Evolutionary conservation across 2,888 invertebrate species (phyloP).

Genomic region (Galeruca laticollis): DNA sequence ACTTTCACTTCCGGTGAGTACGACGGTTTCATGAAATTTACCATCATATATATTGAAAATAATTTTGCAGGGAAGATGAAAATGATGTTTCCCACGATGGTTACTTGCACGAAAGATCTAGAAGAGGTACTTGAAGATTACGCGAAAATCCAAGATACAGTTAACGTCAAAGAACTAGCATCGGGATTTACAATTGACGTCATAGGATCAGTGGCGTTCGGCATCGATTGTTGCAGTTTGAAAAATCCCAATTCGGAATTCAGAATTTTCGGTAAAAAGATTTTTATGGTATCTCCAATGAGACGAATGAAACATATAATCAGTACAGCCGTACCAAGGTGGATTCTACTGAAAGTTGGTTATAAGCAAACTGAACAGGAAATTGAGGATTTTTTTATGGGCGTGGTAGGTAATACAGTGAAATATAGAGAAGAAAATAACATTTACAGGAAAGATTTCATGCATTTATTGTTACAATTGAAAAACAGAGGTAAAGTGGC

Average conservation of each 20-base stretch:
- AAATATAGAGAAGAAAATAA: slow-evolving; percentile 66
- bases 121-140: slow-evolving; percentile 64
- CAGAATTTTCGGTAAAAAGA: slow-evolving; percentile 47
- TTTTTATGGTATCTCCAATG: slow-evolving; percentile 46
- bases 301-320: slow-evolving; percentile 30
- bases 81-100: slow-evolving; percentile 73
- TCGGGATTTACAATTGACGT: slow-evolving; percentile 72
- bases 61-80: slow-evolving; percentile 71
- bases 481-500: slow-evolving; percentile 61
- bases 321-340: slow-evolving; percentile 42
- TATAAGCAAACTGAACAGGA: slow-evolving; percentile 51
- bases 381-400: slow-evolving; percentile 65
- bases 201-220: slow-evolving; percentile 72
- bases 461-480: slow-evolving; percentile 69
- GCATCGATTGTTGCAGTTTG: slow-evolving; percentile 71
- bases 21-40: background rate
- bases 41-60: too few relatives aligned
- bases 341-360: slow-evolving; percentile 49
- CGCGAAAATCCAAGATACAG: slow-evolving; percentile 55
- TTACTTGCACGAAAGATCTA: slow-evolving; percentile 69
- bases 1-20: slow-evolving; percentile 46
- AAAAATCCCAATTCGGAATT: slow-evolving; percentile 69
- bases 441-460: slow-evolving; percentile 68
- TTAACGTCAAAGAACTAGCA: slow-evolving; percentile 66
- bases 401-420: slow-evolving; percentile 65